Percentiles rank a stretch among this genome's conserved stretches.
Conservation (phyloP, 2,797 vertebrate genomes). For the Yasuhikotakia modesta region DNA sequence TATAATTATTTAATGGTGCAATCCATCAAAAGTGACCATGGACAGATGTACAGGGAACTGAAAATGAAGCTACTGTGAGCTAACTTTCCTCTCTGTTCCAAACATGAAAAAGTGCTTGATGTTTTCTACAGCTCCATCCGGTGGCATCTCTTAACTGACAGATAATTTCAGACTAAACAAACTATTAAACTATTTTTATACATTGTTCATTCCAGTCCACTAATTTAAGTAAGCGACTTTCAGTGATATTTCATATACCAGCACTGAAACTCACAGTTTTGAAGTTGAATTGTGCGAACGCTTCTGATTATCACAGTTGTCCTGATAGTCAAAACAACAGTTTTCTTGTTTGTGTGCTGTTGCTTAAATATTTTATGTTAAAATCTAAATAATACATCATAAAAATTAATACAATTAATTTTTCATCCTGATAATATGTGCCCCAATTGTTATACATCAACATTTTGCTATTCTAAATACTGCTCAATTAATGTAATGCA, state of each 20-base stretch:
- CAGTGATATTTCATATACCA: slow-evolving; percentile 1
- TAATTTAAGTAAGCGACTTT: background rate
- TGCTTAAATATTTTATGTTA: background rate
- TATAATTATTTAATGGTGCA: slow-evolving; percentile 70
- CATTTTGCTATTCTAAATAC: background rate
- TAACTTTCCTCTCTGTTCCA: background rate
- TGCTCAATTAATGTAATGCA: background rate
- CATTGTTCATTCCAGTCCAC: background rate
- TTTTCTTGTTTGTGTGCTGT: background rate
- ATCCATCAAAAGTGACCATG: slow-evolving; percentile 69
- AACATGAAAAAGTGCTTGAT: background rate
- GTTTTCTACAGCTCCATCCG: slow-evolving; percentile 48
- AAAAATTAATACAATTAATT: background rate
- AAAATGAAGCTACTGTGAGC: slow-evolving; percentile 54
- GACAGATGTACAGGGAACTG: slow-evolving; percentile 66
- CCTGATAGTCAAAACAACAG: background rate
- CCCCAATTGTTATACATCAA: background rate
- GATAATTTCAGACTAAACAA: slow-evolving; percentile 60
- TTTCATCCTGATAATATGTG: background rate
- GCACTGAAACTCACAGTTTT: too few species aligned
- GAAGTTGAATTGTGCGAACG: too few species aligned
- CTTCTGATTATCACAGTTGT: background rate
- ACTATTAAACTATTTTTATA: background rate
- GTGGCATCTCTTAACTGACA: slow-evolving; percentile 26
- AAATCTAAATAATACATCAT: background rate